Evolutionary conservation across 2,888 invertebrate species (phyloP), one percentile per base, ranked within the genome.

Genomic region (Automeris io): DNA sequence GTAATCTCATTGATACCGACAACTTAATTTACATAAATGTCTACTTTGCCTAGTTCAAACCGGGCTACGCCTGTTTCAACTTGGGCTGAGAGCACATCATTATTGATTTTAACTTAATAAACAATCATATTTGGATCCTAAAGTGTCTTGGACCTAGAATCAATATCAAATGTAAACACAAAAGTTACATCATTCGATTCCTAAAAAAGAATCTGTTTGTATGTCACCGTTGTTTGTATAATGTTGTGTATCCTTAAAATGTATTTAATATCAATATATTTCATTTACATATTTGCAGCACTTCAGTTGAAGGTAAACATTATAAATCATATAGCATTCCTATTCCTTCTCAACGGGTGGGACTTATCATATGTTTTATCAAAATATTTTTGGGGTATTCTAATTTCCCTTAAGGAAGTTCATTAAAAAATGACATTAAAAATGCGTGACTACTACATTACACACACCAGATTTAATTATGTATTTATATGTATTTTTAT

Each of bases 21-120:
- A 41, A 34, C 42, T 52, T 51, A 50, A 54, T 62, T 63, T 56
- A 50, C 57, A 58, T 64, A 60, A 66, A 60, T 41, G 66, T 49
- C 56, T 46, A 51, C 57, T 57, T 54, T 55, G 57, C 58, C 64
- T 49, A 58, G 53, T 50, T 45, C 47, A 41, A 46, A 47, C 43
- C 40, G 45, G 45, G 49, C 42, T 42, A 46, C 46, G 46, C 39
- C 41, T 38, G 41, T 41, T 45, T 48, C 47, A 51, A 48, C 51
- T 51, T 41, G 48, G 54, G 56, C 35, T 39, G 42, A 49, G 39
- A 43, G 18, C 47, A 59, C 49, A 45, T 41, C 41, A 44, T 39
- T 19, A 13, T 8, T 19, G 12, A 16, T n/a, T 12, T 16, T 12
- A 24, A 25, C 25, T 18, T 33, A 23, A 18, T 35, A 25, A 35